These are phyloP conservation scores for Sturnira hondurensis DNA, from an alignment of 2,113 vertebrate species.

Conservation along the genomic window DNA sequence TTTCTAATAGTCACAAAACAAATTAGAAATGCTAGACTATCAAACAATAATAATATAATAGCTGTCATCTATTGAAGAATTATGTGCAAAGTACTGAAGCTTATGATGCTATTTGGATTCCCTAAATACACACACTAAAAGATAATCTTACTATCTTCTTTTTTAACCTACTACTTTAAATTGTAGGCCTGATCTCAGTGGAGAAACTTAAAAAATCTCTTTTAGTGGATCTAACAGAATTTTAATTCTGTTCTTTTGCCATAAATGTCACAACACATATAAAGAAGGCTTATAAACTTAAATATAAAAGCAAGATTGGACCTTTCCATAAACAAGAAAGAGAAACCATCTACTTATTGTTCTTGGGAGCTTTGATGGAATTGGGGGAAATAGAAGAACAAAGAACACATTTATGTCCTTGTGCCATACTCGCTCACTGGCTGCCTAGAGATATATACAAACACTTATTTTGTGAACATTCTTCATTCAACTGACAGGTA, in stretches of 20 bases:
- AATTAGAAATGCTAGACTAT: neutral
- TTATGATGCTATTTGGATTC: neutral
- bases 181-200: neutral
- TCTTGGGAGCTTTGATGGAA: neutral
- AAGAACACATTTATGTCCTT: neutral
- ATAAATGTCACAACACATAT: neutral
- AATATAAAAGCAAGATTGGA: neutral
- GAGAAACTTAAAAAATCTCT: neutral
- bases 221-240: neutral
- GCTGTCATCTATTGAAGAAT: neutral
- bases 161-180: constrained; percentile 16
- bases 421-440: neutral
- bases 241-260: neutral
- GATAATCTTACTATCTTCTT: neutral
- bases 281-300: neutral
- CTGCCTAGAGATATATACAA: neutral
- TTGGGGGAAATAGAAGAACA: neutral
- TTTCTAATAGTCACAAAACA: constrained; percentile 7
- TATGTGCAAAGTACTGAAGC: neutral
- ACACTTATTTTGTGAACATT: neutral
- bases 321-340: neutral
- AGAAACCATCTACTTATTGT: neutral
- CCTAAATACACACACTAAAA: neutral
- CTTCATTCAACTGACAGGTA: neutral
- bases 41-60: neutral